Conservation (phyloP, 2,888 invertebrate genomes). For the Germaria angustata region DNA sequence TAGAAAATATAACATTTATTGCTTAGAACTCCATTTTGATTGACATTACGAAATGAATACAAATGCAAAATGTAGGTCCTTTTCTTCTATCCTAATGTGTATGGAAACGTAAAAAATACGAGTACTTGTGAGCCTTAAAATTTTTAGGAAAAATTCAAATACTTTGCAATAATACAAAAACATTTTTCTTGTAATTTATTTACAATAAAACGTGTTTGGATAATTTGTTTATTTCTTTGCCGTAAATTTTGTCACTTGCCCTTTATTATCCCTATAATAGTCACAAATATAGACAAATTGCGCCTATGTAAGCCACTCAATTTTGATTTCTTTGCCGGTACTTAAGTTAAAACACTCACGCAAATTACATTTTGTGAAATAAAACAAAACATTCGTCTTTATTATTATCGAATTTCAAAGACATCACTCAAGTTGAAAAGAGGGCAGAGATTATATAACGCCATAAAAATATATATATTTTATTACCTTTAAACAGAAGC, state of each 20-base stretch:
- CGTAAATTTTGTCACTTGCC: background rate
- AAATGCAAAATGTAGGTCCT: too few relatives aligned
- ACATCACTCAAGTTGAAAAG: background rate
- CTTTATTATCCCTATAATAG: background rate
- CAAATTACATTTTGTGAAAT: background rate
- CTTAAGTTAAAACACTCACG: background rate
- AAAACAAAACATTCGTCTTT: background rate
- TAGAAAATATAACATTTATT: too few relatives aligned
- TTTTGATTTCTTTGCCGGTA: background rate
- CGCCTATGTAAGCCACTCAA: background rate
- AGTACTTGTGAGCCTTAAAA: too few relatives aligned
- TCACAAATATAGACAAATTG: background rate
- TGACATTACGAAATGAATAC: too few relatives aligned
- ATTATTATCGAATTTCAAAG: background rate
- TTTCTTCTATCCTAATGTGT: too few relatives aligned
- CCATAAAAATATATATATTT: slow-evolving; percentile 10
- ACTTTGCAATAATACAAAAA: too few relatives aligned
- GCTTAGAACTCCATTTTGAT: too few relatives aligned
- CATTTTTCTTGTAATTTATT: background rate
- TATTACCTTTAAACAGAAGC: slow-evolving; percentile 10
- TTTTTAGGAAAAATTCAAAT: too few relatives aligned
- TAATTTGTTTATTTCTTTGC: background rate
- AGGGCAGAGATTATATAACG: background rate
- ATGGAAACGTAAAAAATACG: too few relatives aligned
- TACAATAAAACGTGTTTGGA: background rate